Base-by-base conservation (phyloP, 2,888 invertebrate genomes). In the Beris morrisii region DNA sequence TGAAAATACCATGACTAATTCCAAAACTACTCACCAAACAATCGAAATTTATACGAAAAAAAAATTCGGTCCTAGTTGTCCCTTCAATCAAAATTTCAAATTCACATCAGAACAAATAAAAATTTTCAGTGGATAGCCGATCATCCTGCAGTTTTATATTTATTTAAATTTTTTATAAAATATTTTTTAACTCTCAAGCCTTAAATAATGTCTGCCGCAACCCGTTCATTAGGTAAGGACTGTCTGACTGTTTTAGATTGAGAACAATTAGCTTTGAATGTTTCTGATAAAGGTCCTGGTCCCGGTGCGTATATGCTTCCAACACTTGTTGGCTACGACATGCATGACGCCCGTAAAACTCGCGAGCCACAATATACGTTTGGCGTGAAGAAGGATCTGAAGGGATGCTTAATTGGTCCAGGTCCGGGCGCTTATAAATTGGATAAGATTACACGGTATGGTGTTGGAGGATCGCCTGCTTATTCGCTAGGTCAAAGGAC, bases 231-330 rank as follows among this genome's bases (percentile, higher is more conserved):
- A 22, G 58, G 58, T 58, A 58, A 30, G n/a, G 5, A 44, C 3
- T 6, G 5, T 57, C 22, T 2, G n/a, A n/a, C n/a, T n/a, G n/a
- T 7, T 13, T 38, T 12, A 1, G 1, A 55, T 55, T 13, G 22
- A 22, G 22, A 22, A 22, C 22, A 22, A 22, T 22, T 22, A 22
- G 30, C 4, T 55, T 55, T n/a, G 38, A 32, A 1, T 38, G 5
- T 48, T 55, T 38, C 48, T 53, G 54, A 58, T 48, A 48, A 69
- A 81, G 87, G 87, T 67, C 87, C 87, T 70, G 87, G 87, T 59
- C 87, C 87, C n/a, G 84, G 82, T 11, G 83, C 82, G 38, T 87
- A 87, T 72, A 74, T 78, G 72, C 76, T 88, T 46, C 86, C 85
- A 28, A 74, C 85, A 3, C 81, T 84, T 9, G 81, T 85, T 11